phyloP scores from a whole-genome alignment of 2,888 invertebrate species.

The Rhingia rostrata region DNA sequence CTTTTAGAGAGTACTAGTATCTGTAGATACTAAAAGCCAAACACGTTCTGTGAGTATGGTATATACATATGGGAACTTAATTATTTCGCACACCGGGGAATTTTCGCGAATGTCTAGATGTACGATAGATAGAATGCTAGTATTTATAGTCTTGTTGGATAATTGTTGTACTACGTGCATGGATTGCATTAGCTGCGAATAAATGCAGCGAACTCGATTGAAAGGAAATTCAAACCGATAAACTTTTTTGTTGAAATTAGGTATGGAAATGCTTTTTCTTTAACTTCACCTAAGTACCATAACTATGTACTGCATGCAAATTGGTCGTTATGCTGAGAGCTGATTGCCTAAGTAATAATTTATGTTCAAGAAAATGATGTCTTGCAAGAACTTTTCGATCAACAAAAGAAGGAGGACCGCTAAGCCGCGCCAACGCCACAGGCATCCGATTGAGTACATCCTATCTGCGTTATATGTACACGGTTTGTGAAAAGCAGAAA shows the following conservation, averaged over 20 bases:
- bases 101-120: constrained; percentile 5
- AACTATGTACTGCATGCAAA: too few relatives aligned
- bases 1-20: background rate
- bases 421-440: too few relatives aligned
- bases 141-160: constrained; percentile 13
- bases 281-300: too few relatives aligned
- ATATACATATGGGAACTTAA: background rate
- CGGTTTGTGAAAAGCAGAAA: too few relatives aligned
- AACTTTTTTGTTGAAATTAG: background rate
- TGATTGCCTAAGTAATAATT: too few relatives aligned
- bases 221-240: background rate
- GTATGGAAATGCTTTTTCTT: background rate
- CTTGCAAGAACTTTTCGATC: too few relatives aligned
- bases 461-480: too few relatives aligned
- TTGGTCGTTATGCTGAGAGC: too few relatives aligned
- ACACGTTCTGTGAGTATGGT: constrained; percentile 19
- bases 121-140: constrained; percentile 4
- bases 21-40: constrained; percentile 2
- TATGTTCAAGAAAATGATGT: too few relatives aligned
- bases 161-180: constrained; percentile 36
- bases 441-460: too few relatives aligned
- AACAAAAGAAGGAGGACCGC: too few relatives aligned
- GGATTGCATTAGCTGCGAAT: background rate
- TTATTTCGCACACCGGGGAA: constrained; percentile 1
- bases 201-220: background rate